Conservation (phyloP, 2,888 invertebrate species). For the Hetaerina titia region DNA sequence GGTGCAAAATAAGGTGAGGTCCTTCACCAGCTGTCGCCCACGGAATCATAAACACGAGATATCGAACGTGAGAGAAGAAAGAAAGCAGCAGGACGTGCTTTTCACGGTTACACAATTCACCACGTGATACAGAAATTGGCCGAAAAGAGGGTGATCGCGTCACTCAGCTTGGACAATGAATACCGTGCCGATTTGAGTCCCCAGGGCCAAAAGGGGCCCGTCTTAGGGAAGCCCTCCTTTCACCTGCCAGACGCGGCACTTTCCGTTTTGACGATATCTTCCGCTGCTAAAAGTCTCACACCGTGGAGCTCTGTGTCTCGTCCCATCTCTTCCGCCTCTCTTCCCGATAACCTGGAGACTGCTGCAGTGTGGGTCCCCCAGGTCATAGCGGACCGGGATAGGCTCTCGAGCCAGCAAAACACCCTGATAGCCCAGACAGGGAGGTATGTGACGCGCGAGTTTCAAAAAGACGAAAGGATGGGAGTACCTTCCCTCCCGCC, state of each 20-base stretch:
- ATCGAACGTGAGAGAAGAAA: slow-evolving; percentile 12
- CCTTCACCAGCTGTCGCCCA: slow-evolving; percentile 18
- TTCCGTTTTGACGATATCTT: not conserved
- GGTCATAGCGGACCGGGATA: slow-evolving; percentile 63
- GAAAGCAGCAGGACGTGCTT: not conserved
- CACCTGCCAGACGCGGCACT: slow-evolving; percentile 24
- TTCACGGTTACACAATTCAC: slow-evolving; percentile 58
- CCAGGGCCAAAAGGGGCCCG: not conserved
- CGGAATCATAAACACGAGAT: slow-evolving; percentile 18
- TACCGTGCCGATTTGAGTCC: not conserved
- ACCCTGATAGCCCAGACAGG: not conserved
- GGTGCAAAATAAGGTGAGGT: not conserved
- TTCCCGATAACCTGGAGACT: slow-evolving; percentile 56
- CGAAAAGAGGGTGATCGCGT: slow-evolving; percentile 28
- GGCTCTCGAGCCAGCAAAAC: slow-evolving; percentile 18
- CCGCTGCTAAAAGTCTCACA: not conserved
- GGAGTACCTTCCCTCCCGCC: slow-evolving; percentile 5
- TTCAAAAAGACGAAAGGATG: not conserved
- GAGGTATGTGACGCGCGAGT: not conserved
- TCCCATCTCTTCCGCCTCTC: slow-evolving; percentile 46
- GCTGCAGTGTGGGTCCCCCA: slow-evolving; percentile 64
- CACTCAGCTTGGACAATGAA: not conserved
- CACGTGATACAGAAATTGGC: slow-evolving; percentile 58
- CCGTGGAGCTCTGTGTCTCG: not conserved
- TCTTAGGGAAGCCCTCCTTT: slow-evolving; percentile 16